Evolutionary conservation across 30 jellyfish, hydroid and myxozoan species (phyloP).

Genomic region (Hydractinia echinata): DNA sequence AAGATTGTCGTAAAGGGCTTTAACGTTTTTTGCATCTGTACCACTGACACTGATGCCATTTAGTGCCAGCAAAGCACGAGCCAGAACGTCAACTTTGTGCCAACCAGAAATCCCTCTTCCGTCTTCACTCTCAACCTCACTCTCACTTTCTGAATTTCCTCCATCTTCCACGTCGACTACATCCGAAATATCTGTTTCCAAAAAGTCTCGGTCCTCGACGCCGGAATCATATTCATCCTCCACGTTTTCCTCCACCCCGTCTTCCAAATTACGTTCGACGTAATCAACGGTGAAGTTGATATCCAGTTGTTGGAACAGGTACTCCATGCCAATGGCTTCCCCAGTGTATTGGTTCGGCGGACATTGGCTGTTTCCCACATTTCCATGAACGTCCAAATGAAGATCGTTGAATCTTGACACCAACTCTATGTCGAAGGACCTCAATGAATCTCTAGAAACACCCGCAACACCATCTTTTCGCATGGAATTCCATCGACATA

Average conservation of each 20-base stretch:
- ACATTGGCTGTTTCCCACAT: neutral
- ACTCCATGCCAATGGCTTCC: constrained; percentile 43
- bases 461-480: constrained; percentile 36
- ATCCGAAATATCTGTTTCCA: neutral
- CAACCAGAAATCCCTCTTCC: constrained; percentile 24
- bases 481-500: constrained; percentile 26
- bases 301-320: constrained; percentile 22
- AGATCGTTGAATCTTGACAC: constrained; percentile 2
- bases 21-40: constrained; percentile 5
- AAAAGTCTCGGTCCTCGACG: neutral
- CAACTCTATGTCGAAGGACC: neutral
- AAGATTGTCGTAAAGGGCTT: constrained; percentile 8
- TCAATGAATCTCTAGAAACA: neutral
- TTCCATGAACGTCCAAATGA: constrained; percentile 10
- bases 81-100: constrained; percentile 29
- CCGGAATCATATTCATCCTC: neutral
- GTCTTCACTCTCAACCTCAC: neutral
- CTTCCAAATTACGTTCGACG: constrained; percentile 9
- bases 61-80: constrained; percentile 20
- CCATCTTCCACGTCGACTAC: constrained; percentile 5
- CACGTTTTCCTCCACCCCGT: constrained; percentile 8
- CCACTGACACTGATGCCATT: constrained; percentile 16
- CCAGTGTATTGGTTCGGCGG: constrained; percentile 7
- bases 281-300: neutral
- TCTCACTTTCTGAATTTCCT: neutral